phyloP scores from a whole-genome alignment of 2,113 vertebrate species.

The Phyllostomus hastatus region DNA sequence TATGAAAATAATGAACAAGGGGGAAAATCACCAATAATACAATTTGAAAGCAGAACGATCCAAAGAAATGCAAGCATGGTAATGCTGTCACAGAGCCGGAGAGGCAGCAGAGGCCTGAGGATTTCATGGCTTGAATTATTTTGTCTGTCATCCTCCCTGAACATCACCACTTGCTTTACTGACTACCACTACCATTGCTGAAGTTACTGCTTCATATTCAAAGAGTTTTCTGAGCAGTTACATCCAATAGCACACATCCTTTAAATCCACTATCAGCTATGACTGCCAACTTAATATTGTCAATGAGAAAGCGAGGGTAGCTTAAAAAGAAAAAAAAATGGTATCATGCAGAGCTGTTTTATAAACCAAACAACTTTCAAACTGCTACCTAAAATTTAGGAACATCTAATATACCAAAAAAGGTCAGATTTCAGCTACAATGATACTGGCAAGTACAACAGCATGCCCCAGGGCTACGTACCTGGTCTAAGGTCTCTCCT shows the following conservation, averaged over 20 bases:
- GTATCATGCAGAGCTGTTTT: background rate
- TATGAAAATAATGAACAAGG: background rate
- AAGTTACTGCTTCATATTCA: background rate
- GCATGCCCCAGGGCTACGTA: constrained; percentile 51
- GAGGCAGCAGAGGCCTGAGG: background rate
- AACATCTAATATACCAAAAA: background rate
- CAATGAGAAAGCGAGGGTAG: background rate
- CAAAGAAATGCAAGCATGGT: background rate
- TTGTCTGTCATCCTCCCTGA: too few relatives aligned
- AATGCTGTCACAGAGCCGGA: background rate
- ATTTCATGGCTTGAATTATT: background rate
- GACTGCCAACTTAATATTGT: background rate
- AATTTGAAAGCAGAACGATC: background rate
- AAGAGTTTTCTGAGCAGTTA: background rate
- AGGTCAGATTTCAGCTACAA: background rate
- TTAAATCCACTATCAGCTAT: background rate
- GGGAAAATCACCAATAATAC: too few relatives aligned
- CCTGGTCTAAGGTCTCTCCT: constrained; percentile 94
- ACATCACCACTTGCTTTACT: background rate
- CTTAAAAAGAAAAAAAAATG: background rate
- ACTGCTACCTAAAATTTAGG: background rate
- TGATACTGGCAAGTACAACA: rapidly evolving
- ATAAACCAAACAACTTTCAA: background rate
- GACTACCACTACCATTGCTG: background rate
- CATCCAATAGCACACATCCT: background rate